A percentile compares a stretch with the other conserved stretches of the same genome.
phyloP scores from a whole-genome alignment of 2,113 vertebrate species.

The Centrocercus urophasianus region DNA sequence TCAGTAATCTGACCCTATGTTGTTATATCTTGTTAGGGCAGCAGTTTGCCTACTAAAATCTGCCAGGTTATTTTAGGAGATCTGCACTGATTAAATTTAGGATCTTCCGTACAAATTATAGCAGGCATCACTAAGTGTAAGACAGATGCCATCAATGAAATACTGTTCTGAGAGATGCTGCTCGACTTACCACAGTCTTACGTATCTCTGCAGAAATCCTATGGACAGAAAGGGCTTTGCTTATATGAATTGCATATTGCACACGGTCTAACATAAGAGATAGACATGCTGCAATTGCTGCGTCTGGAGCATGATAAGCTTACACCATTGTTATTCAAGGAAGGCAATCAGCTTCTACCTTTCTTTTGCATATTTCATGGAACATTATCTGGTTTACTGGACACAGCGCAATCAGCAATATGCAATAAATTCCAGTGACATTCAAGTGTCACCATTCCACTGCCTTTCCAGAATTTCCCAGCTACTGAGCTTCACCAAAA shows the following conservation, averaged over 20 bases:
- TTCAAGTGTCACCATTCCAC: not conserved
- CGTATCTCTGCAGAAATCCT: not conserved
- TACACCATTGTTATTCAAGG: not conserved
- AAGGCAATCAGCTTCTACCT: not conserved
- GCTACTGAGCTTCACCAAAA: not conserved
- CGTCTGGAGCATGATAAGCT: not conserved
- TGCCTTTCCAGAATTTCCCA: not conserved
- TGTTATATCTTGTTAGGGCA: not conserved
- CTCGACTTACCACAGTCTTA: not conserved
- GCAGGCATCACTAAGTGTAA: not conserved
- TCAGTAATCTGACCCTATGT: not conserved
- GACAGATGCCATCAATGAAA: not conserved
- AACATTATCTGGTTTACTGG: not conserved
- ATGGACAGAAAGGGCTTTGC: not conserved
- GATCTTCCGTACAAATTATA: not conserved
- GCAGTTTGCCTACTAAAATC: not conserved
- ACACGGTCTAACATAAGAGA: not conserved
- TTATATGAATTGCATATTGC: no score
- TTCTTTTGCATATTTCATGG: not conserved
- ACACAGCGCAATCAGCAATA: not conserved
- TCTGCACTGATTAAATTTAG: not conserved
- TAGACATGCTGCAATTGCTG: fast-evolving
- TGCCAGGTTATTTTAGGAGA: not conserved
- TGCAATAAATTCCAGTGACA: not conserved
- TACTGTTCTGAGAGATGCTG: not conserved